Percentiles rank a stretch among this genome's conserved stretches.
These are phyloP conservation scores for Drosophila busckii DNA, from an alignment of 1,140 invertebrate genomes.

Conservation along the genomic window DNA sequence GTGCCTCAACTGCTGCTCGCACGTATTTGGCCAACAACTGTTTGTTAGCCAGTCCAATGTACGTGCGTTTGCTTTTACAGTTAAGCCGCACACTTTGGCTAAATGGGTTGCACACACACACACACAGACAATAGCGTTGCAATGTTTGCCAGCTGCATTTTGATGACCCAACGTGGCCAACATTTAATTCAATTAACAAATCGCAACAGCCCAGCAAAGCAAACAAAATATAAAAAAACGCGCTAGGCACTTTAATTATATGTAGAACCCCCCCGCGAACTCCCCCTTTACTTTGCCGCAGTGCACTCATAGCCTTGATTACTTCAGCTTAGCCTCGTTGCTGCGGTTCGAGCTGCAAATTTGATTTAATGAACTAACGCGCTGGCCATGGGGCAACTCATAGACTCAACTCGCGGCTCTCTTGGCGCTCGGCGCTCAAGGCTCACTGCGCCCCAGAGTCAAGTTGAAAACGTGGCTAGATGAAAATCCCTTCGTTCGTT, in stretches of 20 bases:
- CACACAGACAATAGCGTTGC: slow-evolving; percentile 4
- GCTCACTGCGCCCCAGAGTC: slow-evolving; percentile 27
- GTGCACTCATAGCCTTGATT: slow-evolving; percentile 42
- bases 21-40: slow-evolving; percentile 22
- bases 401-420: no score
- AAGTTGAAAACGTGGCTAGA: slow-evolving; percentile 44
- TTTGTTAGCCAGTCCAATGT: slow-evolving; percentile 23
- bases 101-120: slow-evolving; percentile 53
- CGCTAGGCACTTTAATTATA: slow-evolving; percentile 56
- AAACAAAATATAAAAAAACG: slow-evolving; percentile 24
- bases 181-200: slow-evolving; percentile 77
- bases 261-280: neutral
- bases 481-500: slow-evolving; percentile 55
- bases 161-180: slow-evolving; percentile 58
- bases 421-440: slow-evolving; percentile 11
- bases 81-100: slow-evolving; percentile 49
- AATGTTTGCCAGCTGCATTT: slow-evolving; percentile 53
- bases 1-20: slow-evolving; percentile 19
- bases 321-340: slow-evolving; percentile 10
- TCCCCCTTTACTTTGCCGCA: slow-evolving; percentile 9
- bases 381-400: slow-evolving; percentile 3
- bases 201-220: slow-evolving; percentile 45
- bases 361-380: slow-evolving; percentile 37
- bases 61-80: slow-evolving; percentile 71
- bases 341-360: slow-evolving; percentile 18